Evolutionary conservation across 2,888 invertebrate genomes (phyloP).

Genomic region (Caenorhabditis uteleia): DNA sequence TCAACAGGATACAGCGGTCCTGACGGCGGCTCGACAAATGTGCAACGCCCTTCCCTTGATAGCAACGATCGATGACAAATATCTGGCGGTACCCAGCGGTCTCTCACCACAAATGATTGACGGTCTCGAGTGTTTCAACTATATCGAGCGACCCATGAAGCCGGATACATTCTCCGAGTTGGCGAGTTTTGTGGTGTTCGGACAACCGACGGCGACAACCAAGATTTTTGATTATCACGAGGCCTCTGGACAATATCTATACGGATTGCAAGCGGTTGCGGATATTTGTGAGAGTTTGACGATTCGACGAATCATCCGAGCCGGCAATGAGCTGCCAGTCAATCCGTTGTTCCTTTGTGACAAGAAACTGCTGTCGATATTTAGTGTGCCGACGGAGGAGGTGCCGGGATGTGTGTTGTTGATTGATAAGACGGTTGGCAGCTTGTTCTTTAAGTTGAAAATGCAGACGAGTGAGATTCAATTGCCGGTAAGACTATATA

Average conservation of each 20-base stretch:
- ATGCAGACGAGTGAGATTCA: too few relatives aligned
- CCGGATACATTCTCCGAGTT: constrained; percentile 1
- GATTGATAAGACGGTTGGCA: too few relatives aligned
- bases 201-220: constrained; percentile 7
- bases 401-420: too few relatives aligned
- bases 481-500: too few relatives aligned
- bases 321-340: constrained; percentile 8
- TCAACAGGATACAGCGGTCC: constrained; percentile 2
- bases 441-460: too few relatives aligned
- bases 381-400: constrained; percentile 6
- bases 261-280: constrained; percentile 11
- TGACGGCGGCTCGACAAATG: constrained; percentile 21
- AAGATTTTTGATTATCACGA: constrained; percentile 7
- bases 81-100: constrained; percentile 13
- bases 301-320: constrained; percentile 6
- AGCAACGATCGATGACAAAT: constrained; percentile 1
- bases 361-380: constrained; percentile 10
- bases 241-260: background rate
- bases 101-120: constrained; percentile 8
- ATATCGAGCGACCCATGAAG: constrained; percentile 6
- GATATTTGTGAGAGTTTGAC: constrained; percentile 1
- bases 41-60: constrained; percentile 7
- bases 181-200: constrained; percentile 7
- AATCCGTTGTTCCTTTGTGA: constrained; percentile 11
- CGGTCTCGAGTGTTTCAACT: background rate